Evolutionary conservation across 30 jellyfish, hydroid and myxozoan species (phyloP), one percentile per base, ranked within the genome.

Genomic region (Cassiopea andromeda): DNA sequence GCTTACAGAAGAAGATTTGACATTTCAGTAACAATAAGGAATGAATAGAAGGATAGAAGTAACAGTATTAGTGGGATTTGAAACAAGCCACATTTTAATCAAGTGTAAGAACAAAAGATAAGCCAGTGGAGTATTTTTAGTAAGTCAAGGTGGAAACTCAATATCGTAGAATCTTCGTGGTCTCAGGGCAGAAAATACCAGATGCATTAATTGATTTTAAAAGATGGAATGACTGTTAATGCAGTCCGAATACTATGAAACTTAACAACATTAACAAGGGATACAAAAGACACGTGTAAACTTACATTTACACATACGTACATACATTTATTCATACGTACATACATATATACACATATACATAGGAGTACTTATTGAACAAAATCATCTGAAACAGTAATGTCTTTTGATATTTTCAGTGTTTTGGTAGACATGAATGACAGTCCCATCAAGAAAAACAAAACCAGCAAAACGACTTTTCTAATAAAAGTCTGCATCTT

Each of bases 71-170:
- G 79, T 70, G 79, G 79, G 79, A 70, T 70, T 70, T 8, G 7
- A 70, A 1, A 70, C 5, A 12, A 70, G 50, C 79, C 79, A 4
- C 79, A 70, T 70, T 70, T 67, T 70, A 70, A 70, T 70, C 79
- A 70, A 70, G 79, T 70, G 79, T 70, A 70, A 70, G 79, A 38
- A 70, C 38, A 43, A 66, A 27, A 70, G 79, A 70, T 5, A 70
- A 43, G 49, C 50, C 79, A 19, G 2, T 64, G 12, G 54, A 50
- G 71, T 77, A 77, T 77, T 77, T 77, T 48, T 77, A 77, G 86
- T 16, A 77, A 58, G 86, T 47, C 54, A 43, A 69, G 49, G 7
- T 77, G 86, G 86, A 47, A 77, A 49, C 60, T 77, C 86, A 77
- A 77, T 77, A 58, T 17, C 46, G 74, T 4, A 77, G 86, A 77